phyloP scores from a whole-genome alignment of 2,113 vertebrate species.

The Sphyrna mokarran region DNA sequence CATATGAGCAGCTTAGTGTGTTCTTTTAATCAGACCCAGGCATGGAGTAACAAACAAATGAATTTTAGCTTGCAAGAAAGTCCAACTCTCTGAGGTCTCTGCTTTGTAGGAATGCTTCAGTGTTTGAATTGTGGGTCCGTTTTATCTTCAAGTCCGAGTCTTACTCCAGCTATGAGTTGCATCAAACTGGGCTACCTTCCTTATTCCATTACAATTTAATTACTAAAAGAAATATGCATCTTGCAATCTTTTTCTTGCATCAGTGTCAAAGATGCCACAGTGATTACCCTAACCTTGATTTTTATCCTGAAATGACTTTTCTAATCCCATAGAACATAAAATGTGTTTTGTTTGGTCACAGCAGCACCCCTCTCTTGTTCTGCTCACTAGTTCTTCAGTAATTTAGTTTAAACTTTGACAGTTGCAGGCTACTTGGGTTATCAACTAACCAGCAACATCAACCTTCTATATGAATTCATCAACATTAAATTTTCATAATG shows the following conservation, averaged over 20 bases:
- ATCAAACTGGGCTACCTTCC: neutral
- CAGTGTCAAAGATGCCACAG: neutral
- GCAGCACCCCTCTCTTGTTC: neutral
- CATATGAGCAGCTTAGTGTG: slow-evolving; percentile 16
- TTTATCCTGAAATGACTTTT: neutral
- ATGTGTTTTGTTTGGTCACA: neutral
- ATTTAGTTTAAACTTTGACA: slow-evolving; percentile 30
- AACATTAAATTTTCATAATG: slow-evolving; percentile 36
- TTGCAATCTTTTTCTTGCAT: neutral
- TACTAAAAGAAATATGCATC: neutral
- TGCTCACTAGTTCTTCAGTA: slow-evolving; percentile 2
- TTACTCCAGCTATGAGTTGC: neutral
- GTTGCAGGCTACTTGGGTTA: slow-evolving; percentile 14
- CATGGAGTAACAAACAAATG: slow-evolving; percentile 16
- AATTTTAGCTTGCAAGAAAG: neutral
- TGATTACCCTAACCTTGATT: neutral
- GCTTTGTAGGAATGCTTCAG: neutral
- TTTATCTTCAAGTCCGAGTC: neutral
- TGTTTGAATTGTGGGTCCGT: neutral
- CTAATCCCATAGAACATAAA: neutral
- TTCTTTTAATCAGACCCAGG: slow-evolving; percentile 23
- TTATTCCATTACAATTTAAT: neutral
- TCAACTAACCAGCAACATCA: slow-evolving; percentile 24
- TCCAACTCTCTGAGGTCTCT: neutral
- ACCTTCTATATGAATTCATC: slow-evolving; percentile 32